Evolutionary conservation across 2,888 invertebrate species (phyloP).

Genomic region (Antheraea yamamai): DNA sequence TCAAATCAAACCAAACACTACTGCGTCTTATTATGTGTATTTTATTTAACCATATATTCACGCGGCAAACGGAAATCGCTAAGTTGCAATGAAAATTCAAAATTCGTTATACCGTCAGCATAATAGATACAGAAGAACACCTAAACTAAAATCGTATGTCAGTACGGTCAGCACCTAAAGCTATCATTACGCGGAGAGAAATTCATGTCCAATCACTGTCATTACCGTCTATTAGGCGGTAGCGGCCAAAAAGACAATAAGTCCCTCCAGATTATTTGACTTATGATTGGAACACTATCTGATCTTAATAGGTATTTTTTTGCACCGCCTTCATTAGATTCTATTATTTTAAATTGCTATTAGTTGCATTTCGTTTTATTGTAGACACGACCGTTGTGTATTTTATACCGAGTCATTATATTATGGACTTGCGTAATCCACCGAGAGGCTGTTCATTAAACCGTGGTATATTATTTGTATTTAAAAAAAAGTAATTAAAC

Average conservation of each 20-base stretch:
- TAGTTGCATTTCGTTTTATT: constrained; percentile 26
- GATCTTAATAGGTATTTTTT: constrained; percentile 27
- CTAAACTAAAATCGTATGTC: constrained; percentile 35
- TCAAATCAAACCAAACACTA: too few relatives aligned
- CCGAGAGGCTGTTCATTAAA: not conserved
- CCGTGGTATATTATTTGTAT: constrained; percentile 1
- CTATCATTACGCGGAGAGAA: constrained; percentile 51
- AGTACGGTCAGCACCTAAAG: constrained; percentile 34
- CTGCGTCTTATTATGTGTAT: too few relatives aligned
- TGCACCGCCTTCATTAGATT: constrained; percentile 24
- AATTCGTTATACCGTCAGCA: not conserved
- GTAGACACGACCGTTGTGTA: constrained; percentile 1
- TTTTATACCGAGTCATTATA: constrained; percentile 10
- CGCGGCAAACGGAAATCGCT: not conserved
- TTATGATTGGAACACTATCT: constrained; percentile 40
- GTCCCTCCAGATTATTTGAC: constrained; percentile 45
- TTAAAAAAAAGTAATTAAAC: not conserved
- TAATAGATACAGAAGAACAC: constrained; percentile 25
- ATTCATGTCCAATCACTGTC: constrained; percentile 63
- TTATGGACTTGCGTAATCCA: not conserved
- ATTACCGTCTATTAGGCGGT: constrained; percentile 58
- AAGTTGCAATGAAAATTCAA: not conserved
- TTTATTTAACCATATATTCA: too few relatives aligned
- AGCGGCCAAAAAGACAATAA: constrained; percentile 55
- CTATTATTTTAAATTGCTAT: constrained; percentile 27